These are phyloP conservation scores for Siderastrea siderea DNA, from an alignment of 92 coral and sea anemone genomes.

Conservation along the genomic window DNA sequence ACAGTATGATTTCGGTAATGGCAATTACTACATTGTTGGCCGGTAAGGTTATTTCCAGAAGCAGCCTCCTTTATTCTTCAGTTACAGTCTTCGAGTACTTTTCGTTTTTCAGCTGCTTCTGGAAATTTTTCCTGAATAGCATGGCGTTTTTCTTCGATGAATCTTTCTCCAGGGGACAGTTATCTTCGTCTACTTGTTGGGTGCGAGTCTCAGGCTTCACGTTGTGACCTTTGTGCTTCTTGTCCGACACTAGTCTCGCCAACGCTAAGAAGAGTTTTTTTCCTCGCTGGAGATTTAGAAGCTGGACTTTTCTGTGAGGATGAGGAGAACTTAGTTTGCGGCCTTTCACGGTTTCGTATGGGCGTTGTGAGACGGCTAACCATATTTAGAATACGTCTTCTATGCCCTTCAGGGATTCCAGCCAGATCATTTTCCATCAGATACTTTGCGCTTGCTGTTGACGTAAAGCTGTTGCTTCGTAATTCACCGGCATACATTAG, in stretches of 20 bases:
- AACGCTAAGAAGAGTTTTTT: slow-evolving; percentile 23
- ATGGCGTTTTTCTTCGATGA: slow-evolving; percentile 39
- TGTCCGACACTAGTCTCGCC: slow-evolving; percentile 9
- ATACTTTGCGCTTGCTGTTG: slow-evolving; percentile 23
- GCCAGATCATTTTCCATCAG: slow-evolving; percentile 26
- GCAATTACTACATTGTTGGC: slow-evolving; percentile 58
- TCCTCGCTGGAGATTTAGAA: slow-evolving; percentile 42
- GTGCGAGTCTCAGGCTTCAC: slow-evolving; percentile 16
- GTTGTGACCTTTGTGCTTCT: slow-evolving; percentile 16
- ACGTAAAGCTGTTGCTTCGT: slow-evolving; percentile 40
- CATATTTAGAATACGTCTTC: slow-evolving; percentile 37
- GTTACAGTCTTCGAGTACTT: slow-evolving; percentile 22
- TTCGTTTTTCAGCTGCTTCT: slow-evolving; percentile 28
- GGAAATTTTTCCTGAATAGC: slow-evolving; percentile 23
- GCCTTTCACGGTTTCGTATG: slow-evolving; percentile 10
- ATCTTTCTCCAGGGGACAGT: slow-evolving; percentile 45
- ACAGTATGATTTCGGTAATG: slow-evolving; percentile 57
- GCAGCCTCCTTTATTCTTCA: slow-evolving; percentile 18
- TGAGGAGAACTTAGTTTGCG: slow-evolving; percentile 13
- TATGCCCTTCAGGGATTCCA: slow-evolving; percentile 64
- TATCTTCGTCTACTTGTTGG: slow-evolving; percentile 28
- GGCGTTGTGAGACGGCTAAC: slow-evolving; percentile 41
- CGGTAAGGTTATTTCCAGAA: slow-evolving; percentile 35
- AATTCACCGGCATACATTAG: slow-evolving; percentile 32
- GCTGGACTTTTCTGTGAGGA: slow-evolving; percentile 31